Base-by-base conservation (phyloP, 2,888 invertebrate species). In the Bombyx huttoni region DNA sequence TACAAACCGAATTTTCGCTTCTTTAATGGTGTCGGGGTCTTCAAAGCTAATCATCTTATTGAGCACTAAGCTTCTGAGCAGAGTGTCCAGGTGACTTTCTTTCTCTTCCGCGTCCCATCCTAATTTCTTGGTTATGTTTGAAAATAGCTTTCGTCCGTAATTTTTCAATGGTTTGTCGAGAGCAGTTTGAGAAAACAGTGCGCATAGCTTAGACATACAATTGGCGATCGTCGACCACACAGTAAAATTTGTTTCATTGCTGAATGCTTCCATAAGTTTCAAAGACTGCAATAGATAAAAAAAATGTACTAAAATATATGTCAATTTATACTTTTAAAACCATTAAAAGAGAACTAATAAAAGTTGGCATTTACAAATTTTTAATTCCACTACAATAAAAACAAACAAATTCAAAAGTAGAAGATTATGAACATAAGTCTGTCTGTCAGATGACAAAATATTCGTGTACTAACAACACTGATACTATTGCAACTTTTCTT, bases 171-270 rank as follows among this genome's bases (percentile, higher is more conserved):
- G 88, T 14, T 92, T 91, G 66, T 93, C 91, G 56, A 92, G 91
- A 13, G 94, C 93, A 0, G 96, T 94, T 75, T 96, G 94, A 3
- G 95, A 94, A 55, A 97, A 87, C 34, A 98, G 85, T 49, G 92
- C 90, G 53, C 92, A 91, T 51, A 98, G 86, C 71, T 93, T 94
- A n/a, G 92, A 90, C 52, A 98, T 81, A 63, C 94, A 94, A 73
- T 93, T 94, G 47, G 92, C 91, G 59, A 97, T 92, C 0, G 94
- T 93, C 8, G 93, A 94, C 98, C 98, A 98, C 0, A 98, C 98
- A 0, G 97, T 97, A 84, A 94, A 98, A 80, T 98, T 95, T 46
- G 92, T 93, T 78, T 98, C 98, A 61, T 94, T 92, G 58, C 91
- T 90, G 74, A 94, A 97, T 0, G 97, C 95, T 64, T 93, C 91